These are phyloP conservation scores for Sternotherus odoratus DNA, from an alignment of 2,797 vertebrate genomes.

Conservation along the genomic window DNA sequence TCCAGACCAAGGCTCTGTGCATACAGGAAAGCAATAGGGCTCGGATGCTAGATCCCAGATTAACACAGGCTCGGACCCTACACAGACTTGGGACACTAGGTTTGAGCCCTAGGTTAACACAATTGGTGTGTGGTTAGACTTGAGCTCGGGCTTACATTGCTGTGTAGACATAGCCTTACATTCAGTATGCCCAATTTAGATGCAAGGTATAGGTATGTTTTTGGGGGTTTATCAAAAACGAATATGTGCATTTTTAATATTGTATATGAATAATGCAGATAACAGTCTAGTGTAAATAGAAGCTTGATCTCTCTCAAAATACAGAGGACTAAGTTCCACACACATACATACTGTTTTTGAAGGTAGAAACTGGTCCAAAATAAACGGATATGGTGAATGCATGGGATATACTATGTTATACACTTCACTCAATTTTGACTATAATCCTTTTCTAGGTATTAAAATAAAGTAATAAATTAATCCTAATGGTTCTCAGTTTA, in stretches of 20 bases:
- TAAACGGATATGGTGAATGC: background rate
- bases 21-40: background rate
- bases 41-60: background rate
- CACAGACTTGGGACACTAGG: no score
- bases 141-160: no score
- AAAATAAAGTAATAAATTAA: background rate
- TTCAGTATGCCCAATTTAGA: background rate
- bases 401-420: background rate
- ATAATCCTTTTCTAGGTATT: background rate
- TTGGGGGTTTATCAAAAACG: background rate
- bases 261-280: background rate
- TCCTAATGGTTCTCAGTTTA: background rate
- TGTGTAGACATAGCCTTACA: background rate
- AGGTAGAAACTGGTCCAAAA: background rate
- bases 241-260: background rate
- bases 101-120: no score
- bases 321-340: background rate
- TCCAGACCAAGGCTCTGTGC: background rate
- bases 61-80: no score
- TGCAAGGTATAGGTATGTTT: background rate
- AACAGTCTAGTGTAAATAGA: background rate
- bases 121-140: no score
- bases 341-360: background rate
- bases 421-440: background rate
- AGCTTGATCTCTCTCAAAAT: background rate